phyloP scores from a whole-genome alignment of 2,797 vertebrate genomes.

The Petrocephalus sullivani region DNA sequence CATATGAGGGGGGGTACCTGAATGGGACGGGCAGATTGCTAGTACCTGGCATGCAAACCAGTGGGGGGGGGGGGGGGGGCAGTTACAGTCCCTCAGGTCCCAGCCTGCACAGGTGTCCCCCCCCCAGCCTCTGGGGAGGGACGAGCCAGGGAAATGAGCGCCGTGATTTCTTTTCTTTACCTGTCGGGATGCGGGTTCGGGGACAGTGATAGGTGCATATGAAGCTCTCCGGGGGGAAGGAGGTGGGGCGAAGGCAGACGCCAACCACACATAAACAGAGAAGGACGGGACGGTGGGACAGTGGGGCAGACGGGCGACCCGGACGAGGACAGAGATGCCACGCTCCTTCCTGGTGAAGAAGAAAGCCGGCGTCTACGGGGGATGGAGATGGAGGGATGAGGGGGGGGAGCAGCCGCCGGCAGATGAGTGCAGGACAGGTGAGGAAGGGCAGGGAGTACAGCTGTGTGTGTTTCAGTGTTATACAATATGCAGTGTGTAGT shows the following conservation, averaged over 20 bases:
- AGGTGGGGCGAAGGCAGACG: conserved; percentile 8
- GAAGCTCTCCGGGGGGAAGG: background rate
- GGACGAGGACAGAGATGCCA: conserved; percentile 50
- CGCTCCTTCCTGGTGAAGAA: conserved; percentile 70
- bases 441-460: conserved; percentile 14
- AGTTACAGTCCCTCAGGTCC: conserved; percentile 60
- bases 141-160: conserved; percentile 57
- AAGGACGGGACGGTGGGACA: background rate
- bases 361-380: conserved; percentile 48
- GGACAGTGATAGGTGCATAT: background rate
- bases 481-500: background rate
- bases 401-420: conserved; percentile 37
- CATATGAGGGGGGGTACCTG: conserved; percentile 64
- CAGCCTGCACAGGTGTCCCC: conserved; percentile 58
- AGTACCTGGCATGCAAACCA: conserved; percentile 70
- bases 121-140: conserved; percentile 16
- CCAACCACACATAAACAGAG: conserved; percentile 3
- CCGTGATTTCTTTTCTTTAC: conserved; percentile 55
- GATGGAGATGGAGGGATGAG: conserved; percentile 61
- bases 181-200: conserved; percentile 24
- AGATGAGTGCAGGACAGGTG: conserved; percentile 41
- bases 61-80: conserved; percentile 56
- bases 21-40: conserved; percentile 62
- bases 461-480: background rate
- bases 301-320: background rate